These are phyloP conservation scores for Cheilosia vernalis DNA, from an alignment of 2,888 invertebrate genomes.

Conservation along the genomic window DNA sequence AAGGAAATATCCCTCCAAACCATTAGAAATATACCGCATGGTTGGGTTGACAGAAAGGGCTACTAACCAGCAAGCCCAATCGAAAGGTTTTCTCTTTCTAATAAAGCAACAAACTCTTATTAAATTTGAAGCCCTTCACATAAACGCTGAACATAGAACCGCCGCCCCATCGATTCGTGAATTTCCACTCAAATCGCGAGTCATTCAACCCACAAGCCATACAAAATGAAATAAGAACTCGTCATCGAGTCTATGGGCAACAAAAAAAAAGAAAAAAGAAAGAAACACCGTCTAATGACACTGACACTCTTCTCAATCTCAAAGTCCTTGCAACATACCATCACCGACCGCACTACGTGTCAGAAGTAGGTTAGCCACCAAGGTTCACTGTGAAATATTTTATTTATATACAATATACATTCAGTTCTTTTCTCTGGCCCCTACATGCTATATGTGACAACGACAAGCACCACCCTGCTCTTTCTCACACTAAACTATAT, in stretches of 20 bases:
- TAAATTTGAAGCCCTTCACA: too few species aligned
- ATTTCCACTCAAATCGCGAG: constrained; percentile 2
- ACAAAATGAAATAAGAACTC: neutral
- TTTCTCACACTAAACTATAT: neutral
- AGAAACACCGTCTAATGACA: constrained; percentile 7
- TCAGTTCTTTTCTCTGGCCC: constrained; percentile 13
- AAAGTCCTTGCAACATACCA: constrained; percentile 33
- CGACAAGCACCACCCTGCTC: neutral
- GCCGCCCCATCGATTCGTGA: neutral
- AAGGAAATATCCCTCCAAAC: too few species aligned
- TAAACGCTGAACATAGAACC: too few species aligned
- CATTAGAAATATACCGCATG: too few species aligned
- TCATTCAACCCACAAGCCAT: constrained; percentile 15
- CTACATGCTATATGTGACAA: constrained; percentile 15
- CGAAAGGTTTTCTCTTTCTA: too few species aligned
- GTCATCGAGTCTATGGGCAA: constrained; percentile 8
- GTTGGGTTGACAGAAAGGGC: too few species aligned
- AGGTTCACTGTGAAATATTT: constrained; percentile 35
- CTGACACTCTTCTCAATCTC: constrained; percentile 25
- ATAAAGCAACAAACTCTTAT: too few species aligned
- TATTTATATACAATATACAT: constrained; percentile 39
- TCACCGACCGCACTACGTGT: neutral
- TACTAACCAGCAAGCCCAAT: too few species aligned
- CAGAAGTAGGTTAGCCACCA: constrained; percentile 52
- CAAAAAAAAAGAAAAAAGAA: neutral